Base-by-base conservation (phyloP, 1,140 invertebrate species). In the Pollicipes pollicipes region DNA sequence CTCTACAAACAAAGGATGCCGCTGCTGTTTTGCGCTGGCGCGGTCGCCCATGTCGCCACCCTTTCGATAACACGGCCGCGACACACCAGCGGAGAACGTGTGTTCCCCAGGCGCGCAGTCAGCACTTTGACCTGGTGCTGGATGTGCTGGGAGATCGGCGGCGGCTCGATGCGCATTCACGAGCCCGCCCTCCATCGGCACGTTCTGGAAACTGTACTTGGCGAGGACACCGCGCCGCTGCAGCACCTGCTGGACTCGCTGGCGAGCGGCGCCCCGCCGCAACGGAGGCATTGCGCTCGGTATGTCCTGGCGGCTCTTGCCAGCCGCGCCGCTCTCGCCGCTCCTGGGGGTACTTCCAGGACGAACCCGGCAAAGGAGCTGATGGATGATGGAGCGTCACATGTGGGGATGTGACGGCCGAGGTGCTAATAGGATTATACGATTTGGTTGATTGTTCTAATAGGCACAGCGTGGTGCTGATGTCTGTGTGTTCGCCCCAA, bases 201-300 rank as follows among this genome's bases (percentile, higher is more conserved):
- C 77, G 83, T 95, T 73, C 81, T 97, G 0, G 78, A 88, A 68
- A 78, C 85, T 21, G 83, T 95, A 69, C 82, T 98, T 0, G 85
- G 90, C 73, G 89, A 95, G 75, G 84, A 90, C 72, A 76, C 82
- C 35, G 78, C 78, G 69, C 82, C 85, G 74, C 80, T 98, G 75
- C 78, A 84, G 68, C 93, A 98, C 81, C 86, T 99, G 74, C 76
- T 98, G 17, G 86, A 90, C 75, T 96, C 96, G 27, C 82, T 99
- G 32, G 82, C 84, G 32, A 89, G 84, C 77, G 97, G 96, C 27
- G 95, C 93, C 80, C 97, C 97, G 3, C 97, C 97, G 29, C 97
- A 99, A n/a, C 83, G 96, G 91, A n/a, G 96, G 96, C 13, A 96
- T 99, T 77, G 97, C 97, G 21, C 79, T 99, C 73, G 91, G 90